Evolutionary conservation across 2,113 vertebrate genomes (phyloP).

Genomic region (Psophia crepitans): DNA sequence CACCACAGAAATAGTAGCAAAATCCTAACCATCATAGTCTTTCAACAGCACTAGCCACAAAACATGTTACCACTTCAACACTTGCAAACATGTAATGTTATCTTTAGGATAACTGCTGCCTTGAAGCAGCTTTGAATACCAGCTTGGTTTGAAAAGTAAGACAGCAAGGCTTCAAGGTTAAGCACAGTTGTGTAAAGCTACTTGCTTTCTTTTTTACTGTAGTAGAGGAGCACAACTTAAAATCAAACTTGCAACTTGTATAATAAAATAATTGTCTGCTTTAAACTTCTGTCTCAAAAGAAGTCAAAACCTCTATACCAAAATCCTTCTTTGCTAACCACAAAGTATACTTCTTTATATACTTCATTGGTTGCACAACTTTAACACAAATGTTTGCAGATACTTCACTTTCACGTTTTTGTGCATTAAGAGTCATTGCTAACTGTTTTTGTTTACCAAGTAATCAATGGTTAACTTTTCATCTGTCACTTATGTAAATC

Average conservation of each 20-base stretch:
- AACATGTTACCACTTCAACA: neutral
- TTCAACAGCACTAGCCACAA: slow-evolving; percentile 47
- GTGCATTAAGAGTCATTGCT: neutral
- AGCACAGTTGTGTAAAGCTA: neutral
- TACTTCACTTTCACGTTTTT: neutral
- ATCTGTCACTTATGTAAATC: neutral
- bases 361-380: neutral
- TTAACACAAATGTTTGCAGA: neutral
- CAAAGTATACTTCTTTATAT: neutral
- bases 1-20: neutral
- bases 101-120: neutral
- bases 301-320: neutral
- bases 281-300: neutral
- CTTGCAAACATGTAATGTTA: neutral
- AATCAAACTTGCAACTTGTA: neutral
- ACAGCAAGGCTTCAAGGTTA: neutral
- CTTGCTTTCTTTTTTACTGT: neutral
- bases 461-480: neutral
- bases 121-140: neutral
- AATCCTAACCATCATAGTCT: slow-evolving; percentile 34
- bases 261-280: neutral
- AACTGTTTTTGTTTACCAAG: neutral
- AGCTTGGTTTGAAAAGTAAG: neutral
- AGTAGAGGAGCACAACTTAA: neutral
- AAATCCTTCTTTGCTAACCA: neutral